A percentile compares a stretch with the other conserved stretches of the same genome.
Evolutionary conservation across 2,113 vertebrate species (phyloP).

Genomic region (Heteronetta atricapilla): DNA sequence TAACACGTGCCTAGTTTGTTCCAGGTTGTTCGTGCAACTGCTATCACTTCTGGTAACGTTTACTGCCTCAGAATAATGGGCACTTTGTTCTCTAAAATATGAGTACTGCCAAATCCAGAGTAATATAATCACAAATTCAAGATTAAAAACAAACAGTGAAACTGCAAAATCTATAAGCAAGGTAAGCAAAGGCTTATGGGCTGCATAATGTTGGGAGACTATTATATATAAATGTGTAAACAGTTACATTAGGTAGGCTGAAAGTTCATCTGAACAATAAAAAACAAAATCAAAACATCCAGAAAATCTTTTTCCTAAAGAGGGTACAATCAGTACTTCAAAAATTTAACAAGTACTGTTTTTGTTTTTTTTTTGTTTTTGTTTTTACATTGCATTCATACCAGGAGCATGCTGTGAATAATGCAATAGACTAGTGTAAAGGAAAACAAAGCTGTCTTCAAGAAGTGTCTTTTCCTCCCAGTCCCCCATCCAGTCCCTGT

Average conservation of each 20-base stretch:
- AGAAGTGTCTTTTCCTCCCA: background rate
- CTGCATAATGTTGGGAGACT: background rate
- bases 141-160: constrained; percentile 10
- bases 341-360: background rate
- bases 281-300: background rate
- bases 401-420: background rate
- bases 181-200: background rate
- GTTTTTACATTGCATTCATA: background rate
- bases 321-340: background rate
- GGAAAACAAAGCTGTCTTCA: background rate
- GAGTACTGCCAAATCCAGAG: constrained; percentile 2
- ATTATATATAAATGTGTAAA: background rate
- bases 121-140: background rate
- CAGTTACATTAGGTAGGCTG: background rate
- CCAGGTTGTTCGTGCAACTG: background rate
- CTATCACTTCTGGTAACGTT: background rate
- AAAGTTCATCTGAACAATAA: background rate
- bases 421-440: background rate
- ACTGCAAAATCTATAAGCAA: constrained; percentile 23
- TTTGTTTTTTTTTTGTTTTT: background rate
- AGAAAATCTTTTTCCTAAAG: background rate
- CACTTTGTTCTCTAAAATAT: background rate
- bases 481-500: background rate
- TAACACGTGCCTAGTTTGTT: background rate
- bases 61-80: background rate